Base-by-base conservation (phyloP, 2,888 invertebrate species). In the Hypolimnas misippus region DNA sequence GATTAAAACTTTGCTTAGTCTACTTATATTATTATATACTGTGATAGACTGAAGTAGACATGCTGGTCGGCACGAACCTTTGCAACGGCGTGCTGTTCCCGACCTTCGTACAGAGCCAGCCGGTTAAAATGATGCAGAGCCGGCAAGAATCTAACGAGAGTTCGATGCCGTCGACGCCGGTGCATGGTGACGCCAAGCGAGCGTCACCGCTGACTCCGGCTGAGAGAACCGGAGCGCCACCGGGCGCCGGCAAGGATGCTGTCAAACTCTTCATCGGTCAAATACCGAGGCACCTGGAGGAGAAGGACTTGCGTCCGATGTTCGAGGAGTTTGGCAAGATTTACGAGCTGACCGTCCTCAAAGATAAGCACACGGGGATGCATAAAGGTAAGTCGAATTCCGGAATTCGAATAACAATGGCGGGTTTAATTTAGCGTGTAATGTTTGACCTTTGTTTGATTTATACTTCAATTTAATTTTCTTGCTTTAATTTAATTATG, bases 301-400 rank as follows among this genome's bases (percentile, higher is more conserved):
- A 98, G 81, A 96, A 96, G 62, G 96, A 97, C 78, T 93, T 98
- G 29, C 93, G 97, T 56, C 97, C 97, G 35, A 95, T 98, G 94
- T 97, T 98, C 84, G 97, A 98, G 86, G 96, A 97, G 86, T 98
- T 97, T 78, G 98, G 98, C 60, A 96, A 96, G 86, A 98, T 98
- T 82, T 97, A 97, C 89, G 98, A 98, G 93, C 95, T 98, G 81
- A 97, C 97, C 67, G 96, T 98, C 64, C 95, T 98, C 74, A 98
- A 97, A 93, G 98, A 98, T 87, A 97, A 98, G 83, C 96, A 97
- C 93, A 98, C 98, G 63, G 98, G 98, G 70, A 96, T 98, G 95
- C 98, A 98, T 88, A 98, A 98, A 95, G 98, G 97, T 96, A 82
- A 84, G 93, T 80, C 52, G 25, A 65, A 40, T 14, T 14, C 14